Conservation (phyloP, 2,888 invertebrate genomes). For the Ganaspis brasiliensis region DNA sequence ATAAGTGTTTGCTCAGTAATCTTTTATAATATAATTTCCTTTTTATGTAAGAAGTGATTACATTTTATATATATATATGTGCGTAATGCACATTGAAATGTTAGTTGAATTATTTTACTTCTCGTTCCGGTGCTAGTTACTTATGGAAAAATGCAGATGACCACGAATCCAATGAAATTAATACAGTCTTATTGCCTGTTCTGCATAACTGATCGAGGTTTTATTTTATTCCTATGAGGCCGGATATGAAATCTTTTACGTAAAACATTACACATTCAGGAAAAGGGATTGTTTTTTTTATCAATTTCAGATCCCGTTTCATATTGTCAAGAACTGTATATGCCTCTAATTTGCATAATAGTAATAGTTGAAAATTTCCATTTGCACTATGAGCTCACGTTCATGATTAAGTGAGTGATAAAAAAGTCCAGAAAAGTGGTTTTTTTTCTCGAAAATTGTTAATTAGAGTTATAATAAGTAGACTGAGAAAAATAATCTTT, state of each 20-base stretch:
- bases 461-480: too few relatives aligned
- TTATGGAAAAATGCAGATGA: constrained; percentile 18
- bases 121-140: background rate
- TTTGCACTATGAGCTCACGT: too few relatives aligned
- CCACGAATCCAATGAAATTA: background rate
- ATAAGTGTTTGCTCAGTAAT: background rate
- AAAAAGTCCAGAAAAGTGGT: too few relatives aligned
- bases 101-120: constrained; percentile 23
- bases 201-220: background rate
- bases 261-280: background rate
- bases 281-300: background rate
- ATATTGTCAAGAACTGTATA: too few relatives aligned
- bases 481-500: too few relatives aligned
- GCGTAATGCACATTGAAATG: background rate
- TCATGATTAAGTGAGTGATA: too few relatives aligned
- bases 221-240: too few relatives aligned
- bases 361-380: too few relatives aligned
- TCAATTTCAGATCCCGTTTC: background rate
- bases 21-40: constrained; percentile 17
- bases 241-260: background rate
- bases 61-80: constrained; percentile 9
- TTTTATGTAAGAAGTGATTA: constrained; percentile 4
- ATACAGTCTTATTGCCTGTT: background rate
- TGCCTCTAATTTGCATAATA: background rate
- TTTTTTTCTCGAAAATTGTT: too few relatives aligned